Percentiles rank a stretch among this genome's conserved stretches.
These are phyloP conservation scores for Ligdia adustata DNA, from an alignment of 2,888 invertebrate genomes.

Conservation along the genomic window DNA sequence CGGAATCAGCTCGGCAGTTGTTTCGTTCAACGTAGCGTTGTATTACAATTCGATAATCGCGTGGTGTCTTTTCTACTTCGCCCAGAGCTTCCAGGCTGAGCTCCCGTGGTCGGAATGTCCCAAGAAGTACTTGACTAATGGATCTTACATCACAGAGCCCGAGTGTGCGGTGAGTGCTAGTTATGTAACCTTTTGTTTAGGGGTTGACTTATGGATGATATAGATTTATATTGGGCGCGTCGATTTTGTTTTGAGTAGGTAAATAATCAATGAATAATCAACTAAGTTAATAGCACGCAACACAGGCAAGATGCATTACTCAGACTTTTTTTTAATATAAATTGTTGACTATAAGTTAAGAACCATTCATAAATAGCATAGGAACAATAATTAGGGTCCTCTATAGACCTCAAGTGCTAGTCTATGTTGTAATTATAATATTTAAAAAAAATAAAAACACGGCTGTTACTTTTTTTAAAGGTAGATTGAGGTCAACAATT, in stretches of 20 bases:
- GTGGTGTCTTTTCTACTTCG: conserved; percentile 98
- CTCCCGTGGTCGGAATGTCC: conserved; percentile 97
- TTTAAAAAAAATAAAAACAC: too few relatives aligned
- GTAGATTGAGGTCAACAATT: too few relatives aligned
- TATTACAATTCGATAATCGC: conserved; percentile 99
- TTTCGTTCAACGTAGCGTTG: conserved; percentile 97
- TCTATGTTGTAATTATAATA: too few relatives aligned
- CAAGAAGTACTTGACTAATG: conserved; percentile 90
- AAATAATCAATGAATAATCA: too few relatives aligned
- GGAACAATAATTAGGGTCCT: too few relatives aligned
- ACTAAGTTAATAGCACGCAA: too few relatives aligned
- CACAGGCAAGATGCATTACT: too few relatives aligned
- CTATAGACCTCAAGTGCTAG: too few relatives aligned
- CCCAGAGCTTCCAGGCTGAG: conserved; percentile 95
- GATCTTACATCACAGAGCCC: conserved; percentile 90
- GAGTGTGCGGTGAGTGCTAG: conserved; percentile 89
- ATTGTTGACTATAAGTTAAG: too few relatives aligned
- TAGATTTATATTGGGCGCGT: background rate
- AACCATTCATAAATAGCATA: too few relatives aligned
- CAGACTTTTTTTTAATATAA: background rate
- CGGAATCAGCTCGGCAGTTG: conserved; percentile 97
- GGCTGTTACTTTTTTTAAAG: too few relatives aligned
- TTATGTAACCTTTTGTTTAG: conserved; percentile 14
- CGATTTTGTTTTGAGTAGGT: too few relatives aligned
- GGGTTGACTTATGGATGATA: background rate